phyloP scores from a whole-genome alignment of 2,888 invertebrate genomes.

The Cerceris rybyensis region DNA sequence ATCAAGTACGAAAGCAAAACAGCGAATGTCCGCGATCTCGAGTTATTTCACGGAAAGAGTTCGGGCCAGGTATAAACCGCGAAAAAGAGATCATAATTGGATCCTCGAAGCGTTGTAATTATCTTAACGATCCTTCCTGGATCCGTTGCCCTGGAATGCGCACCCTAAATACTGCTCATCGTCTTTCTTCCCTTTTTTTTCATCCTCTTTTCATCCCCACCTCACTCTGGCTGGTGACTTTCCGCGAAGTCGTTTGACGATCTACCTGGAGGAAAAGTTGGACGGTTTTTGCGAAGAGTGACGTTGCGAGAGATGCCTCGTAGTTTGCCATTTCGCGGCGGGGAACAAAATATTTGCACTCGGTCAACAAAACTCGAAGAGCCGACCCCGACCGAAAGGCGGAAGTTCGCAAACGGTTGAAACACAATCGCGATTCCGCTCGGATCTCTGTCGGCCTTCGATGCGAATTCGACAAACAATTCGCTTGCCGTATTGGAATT shows the following conservation, averaged over 20 bases:
- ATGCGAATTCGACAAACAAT: slow-evolving; percentile 17
- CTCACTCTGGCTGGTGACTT: not conserved
- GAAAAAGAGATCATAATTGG: slow-evolving; percentile 27
- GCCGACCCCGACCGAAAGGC: slow-evolving; percentile 8
- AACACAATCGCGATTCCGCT: slow-evolving; percentile 18
- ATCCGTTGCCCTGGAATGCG: slow-evolving; percentile 14
- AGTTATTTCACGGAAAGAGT: not conserved
- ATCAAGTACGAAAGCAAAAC: not conserved
- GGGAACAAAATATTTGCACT: slow-evolving; percentile 28
- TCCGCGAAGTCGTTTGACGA: not conserved
- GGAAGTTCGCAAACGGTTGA: slow-evolving; percentile 17
- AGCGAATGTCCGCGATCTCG: not conserved
- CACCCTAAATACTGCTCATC: slow-evolving; percentile 8
- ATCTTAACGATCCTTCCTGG: slow-evolving; percentile 20
- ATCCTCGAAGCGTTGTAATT: slow-evolving; percentile 37
- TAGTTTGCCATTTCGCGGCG: slow-evolving; percentile 18
- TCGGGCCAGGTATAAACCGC: not conserved
- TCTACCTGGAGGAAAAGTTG: not conserved
- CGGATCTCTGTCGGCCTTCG: not conserved
- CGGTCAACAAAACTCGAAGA: slow-evolving; percentile 7
- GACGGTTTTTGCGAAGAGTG: not conserved
- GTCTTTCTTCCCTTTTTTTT: slow-evolving; percentile 1
- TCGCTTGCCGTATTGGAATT: slow-evolving; percentile 5
- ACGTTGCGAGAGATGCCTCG: not conserved
- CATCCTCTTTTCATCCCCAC: not conserved